phyloP scores from a whole-genome alignment of 2,797 vertebrate species.

The Craterocephalus amniculus region DNA sequence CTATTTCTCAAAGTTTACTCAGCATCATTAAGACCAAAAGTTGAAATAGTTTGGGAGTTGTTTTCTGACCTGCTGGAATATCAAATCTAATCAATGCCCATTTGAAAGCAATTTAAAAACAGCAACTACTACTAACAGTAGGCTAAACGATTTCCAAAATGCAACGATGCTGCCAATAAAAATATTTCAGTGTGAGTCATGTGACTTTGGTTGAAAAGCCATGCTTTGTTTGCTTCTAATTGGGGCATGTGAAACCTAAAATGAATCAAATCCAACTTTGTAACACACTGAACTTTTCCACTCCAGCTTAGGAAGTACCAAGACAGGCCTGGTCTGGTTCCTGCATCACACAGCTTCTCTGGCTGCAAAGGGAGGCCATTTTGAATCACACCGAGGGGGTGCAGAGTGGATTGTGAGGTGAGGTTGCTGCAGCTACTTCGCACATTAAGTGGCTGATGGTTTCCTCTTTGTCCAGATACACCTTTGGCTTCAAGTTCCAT shows the following conservation, averaged over 20 bases:
- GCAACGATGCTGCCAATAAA: neutral
- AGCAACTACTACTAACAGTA: neutral
- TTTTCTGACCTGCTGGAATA: neutral
- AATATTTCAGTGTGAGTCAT: conserved; percentile 2
- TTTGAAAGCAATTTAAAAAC: neutral
- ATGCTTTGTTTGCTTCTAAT: conserved; percentile 23
- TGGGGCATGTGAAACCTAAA: conserved; percentile 8
- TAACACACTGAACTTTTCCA: conserved; percentile 20
- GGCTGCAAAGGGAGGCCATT: conserved; percentile 71
- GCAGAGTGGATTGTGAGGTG: conserved; percentile 53
- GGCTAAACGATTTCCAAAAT: neutral
- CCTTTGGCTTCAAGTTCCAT: conserved; percentile 72
- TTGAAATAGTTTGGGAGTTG: neutral
- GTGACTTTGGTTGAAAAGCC: conserved; percentile 4
- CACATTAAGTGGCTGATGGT: conserved; percentile 66
- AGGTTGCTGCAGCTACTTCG: conserved; percentile 58
- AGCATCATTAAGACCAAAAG: neutral
- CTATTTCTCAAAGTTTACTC: neutral
- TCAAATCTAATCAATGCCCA: neutral
- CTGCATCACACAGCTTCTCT: conserved; percentile 27
- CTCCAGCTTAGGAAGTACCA: conserved; percentile 5
- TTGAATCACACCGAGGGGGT: conserved; percentile 63
- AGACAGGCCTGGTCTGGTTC: conserved; percentile 39
- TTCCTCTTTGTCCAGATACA: conserved; percentile 64
- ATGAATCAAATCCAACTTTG: conserved; percentile 21